Percentiles rank a stretch among this genome's conserved stretches.
Evolutionary conservation across 2,888 invertebrate genomes (phyloP).

Genomic region (Teinopalpus imperialis): DNA sequence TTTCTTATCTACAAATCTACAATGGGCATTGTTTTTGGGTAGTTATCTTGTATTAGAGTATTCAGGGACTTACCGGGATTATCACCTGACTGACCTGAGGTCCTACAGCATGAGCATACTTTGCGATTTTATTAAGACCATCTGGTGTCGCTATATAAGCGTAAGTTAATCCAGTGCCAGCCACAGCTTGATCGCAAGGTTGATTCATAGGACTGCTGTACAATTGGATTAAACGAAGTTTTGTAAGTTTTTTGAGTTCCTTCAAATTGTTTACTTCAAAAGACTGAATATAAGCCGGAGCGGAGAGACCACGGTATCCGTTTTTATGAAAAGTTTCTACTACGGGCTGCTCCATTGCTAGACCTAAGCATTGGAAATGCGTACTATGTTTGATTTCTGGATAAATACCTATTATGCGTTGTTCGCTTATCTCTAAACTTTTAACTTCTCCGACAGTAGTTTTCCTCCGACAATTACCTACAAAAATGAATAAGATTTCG

Average conservation of each 20-base stretch:
- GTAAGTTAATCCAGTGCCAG: conserved; percentile 57
- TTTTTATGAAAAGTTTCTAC: conserved; percentile 61
- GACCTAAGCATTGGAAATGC: conserved; percentile 58
- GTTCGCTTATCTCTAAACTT: conserved; percentile 55
- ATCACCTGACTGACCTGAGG: no score
- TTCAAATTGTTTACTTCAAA: conserved; percentile 70
- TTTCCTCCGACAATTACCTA: no score
- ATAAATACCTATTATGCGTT: conserved; percentile 61
- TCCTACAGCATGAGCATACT: conserved; percentile 66
- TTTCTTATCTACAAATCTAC: no score
- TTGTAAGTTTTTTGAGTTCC: conserved; percentile 57
- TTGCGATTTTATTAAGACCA: conserved; percentile 61
- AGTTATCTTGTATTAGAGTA: no score
- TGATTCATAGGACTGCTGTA: conserved; percentile 40
- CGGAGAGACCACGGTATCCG: conserved; percentile 52
- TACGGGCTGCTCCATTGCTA: conserved; percentile 60
- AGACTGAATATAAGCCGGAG: conserved; percentile 68
- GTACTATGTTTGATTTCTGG: conserved; percentile 69
- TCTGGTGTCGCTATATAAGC: conserved; percentile 63
- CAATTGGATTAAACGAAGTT: conserved; percentile 60
- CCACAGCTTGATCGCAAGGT: conserved; percentile 56
- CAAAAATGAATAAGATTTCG: no score
- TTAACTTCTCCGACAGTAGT: no score
- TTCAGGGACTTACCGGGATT: no score
- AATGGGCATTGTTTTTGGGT: no score